phyloP scores from a whole-genome alignment of 2,888 invertebrate genomes.

The Drosophila eohydei region DNA sequence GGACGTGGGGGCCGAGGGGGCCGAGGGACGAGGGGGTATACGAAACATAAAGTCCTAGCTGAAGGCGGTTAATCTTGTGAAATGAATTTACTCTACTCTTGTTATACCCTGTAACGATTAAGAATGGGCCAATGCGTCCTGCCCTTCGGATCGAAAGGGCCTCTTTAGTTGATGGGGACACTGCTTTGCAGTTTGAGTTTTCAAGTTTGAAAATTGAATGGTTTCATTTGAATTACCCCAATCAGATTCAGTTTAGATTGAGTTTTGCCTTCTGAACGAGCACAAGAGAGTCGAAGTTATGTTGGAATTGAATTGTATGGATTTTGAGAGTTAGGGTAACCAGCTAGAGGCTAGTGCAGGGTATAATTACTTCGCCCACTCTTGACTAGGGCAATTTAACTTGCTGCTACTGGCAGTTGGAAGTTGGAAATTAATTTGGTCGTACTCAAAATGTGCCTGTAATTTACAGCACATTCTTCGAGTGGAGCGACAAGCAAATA shows the following conservation, averaged over 20 bases:
- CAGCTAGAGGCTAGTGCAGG: neutral
- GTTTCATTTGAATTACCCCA: neutral
- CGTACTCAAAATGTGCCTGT: slow-evolving; percentile 30
- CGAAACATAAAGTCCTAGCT: slow-evolving; percentile 19
- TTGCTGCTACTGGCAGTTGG: slow-evolving; percentile 16
- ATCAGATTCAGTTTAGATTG: neutral
- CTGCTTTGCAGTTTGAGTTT: neutral
- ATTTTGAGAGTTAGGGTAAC: neutral
- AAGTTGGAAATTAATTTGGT: slow-evolving; percentile 42
- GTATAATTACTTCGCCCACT: slow-evolving; percentile 13
- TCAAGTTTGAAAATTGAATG: neutral
- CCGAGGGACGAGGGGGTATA: no score
- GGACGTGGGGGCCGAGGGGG: neutral
- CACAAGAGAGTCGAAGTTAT: neutral
- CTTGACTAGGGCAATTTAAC: neutral
- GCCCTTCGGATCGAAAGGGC: neutral
- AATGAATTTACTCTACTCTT: slow-evolving; percentile 28
- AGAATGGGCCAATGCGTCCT: neutral
- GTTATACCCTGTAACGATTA: slow-evolving; percentile 15
- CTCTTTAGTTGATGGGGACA: neutral
- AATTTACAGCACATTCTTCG: slow-evolving; percentile 47
- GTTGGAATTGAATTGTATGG: neutral
- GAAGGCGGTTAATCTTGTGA: slow-evolving; percentile 36
- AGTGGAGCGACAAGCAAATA: slow-evolving; percentile 55
- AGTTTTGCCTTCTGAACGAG: neutral